Percentiles rank a stretch among this genome's conserved stretches.
These are phyloP conservation scores for Strix uralensis DNA, from an alignment of 2,113 vertebrate genomes.

Conservation along the genomic window DNA sequence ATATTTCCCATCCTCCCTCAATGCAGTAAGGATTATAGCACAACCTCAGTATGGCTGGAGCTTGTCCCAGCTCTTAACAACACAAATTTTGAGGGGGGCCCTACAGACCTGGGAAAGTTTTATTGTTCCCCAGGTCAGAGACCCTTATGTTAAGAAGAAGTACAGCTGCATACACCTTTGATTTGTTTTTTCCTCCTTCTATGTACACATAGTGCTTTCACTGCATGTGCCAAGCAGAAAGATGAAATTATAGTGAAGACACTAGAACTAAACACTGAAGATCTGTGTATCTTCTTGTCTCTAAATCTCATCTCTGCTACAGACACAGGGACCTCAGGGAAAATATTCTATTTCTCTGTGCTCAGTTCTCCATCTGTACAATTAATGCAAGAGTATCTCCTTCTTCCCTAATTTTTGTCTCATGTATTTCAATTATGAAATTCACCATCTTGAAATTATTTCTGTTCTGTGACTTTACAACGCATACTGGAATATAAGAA, in stretches of 20 bases:
- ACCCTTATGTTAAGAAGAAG: neutral
- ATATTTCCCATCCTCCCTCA: neutral
- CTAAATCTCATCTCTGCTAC: neutral
- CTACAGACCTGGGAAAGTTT: neutral
- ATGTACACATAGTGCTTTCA: rapidly evolving
- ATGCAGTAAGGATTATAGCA: neutral
- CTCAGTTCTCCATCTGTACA: neutral
- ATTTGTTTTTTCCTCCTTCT: neutral
- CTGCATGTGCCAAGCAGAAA: neutral
- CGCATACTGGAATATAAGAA: neutral
- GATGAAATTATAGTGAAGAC: neutral
- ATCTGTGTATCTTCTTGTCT: neutral
- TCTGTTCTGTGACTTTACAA: neutral
- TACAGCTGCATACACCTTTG: neutral
- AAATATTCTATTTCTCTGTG: neutral
- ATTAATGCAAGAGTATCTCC: neutral
- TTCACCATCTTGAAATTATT: neutral
- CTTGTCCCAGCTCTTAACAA: neutral
- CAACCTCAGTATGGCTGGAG: neutral
- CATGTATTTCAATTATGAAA: neutral
- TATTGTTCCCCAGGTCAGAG: neutral
- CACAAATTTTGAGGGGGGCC: rapidly evolving
- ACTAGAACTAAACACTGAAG: neutral
- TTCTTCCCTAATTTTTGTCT: neutral
- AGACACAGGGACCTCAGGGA: neutral